phyloP scores from a whole-genome alignment of 1,140 invertebrate genomes.

The Formica selysi region DNA sequence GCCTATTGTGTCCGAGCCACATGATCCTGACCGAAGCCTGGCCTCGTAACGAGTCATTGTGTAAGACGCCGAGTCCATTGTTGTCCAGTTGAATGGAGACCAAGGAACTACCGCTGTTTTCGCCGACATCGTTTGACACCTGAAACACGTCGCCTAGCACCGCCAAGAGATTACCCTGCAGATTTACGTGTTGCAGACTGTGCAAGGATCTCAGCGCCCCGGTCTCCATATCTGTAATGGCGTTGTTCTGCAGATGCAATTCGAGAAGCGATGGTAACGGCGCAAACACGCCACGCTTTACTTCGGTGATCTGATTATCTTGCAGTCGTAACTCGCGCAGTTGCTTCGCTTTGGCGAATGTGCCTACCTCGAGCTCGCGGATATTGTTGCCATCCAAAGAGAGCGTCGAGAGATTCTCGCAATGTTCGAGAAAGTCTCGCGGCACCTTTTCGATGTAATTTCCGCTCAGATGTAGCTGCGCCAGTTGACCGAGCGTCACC shows the following conservation, averaged over 20 bases:
- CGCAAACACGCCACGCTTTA: conserved; percentile 93
- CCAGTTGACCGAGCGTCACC: conserved; percentile 90
- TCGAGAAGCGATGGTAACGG: conserved; percentile 93
- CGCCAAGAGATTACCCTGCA: conserved; percentile 94
- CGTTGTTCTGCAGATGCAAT: conserved; percentile 95
- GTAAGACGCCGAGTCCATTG: conserved; percentile 92
- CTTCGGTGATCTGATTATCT: conserved; percentile 92
- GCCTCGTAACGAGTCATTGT: conserved; percentile 92
- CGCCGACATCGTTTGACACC: conserved; percentile 79
- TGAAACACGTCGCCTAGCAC: conserved; percentile 93
- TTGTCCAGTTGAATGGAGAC: conserved; percentile 95
- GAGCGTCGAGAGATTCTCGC: conserved; percentile 92
- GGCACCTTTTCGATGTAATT: conserved; percentile 94
- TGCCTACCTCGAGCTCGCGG: conserved; percentile 91
- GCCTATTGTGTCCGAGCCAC: conserved; percentile 94
- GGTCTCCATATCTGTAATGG: conserved; percentile 92
- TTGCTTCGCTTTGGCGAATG: conserved; percentile 91
- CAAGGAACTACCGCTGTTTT: conserved; percentile 87
- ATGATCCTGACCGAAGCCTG: conserved; percentile 94
- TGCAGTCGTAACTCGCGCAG: conserved; percentile 94
- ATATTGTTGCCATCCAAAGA: conserved; percentile 97
- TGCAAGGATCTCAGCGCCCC: conserved; percentile 93
- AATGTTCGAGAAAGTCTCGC: conserved; percentile 91
- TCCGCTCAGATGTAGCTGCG: conserved; percentile 94
- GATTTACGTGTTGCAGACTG: conserved; percentile 94